Base-by-base conservation (phyloP, 2,888 invertebrate genomes). In the Brachyptera putata region DNA sequence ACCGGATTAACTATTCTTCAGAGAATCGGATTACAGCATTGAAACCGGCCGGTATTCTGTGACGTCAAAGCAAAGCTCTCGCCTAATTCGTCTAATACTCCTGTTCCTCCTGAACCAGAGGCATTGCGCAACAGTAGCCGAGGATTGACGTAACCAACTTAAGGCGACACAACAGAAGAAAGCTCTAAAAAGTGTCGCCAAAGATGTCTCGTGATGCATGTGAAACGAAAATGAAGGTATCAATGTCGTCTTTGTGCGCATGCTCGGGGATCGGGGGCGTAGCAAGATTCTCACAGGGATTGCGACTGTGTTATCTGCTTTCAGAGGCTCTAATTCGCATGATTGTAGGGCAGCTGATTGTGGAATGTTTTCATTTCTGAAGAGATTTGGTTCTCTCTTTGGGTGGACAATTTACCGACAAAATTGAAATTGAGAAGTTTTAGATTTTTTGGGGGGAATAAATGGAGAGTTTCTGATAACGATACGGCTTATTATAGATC, bases 181-280 rank as follows among this genome's bases (percentile, higher is more conserved):
- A 22, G 50, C 14, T 30, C 21, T 18, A 34, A 34, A 53, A 53
- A 53, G 53, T 53, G 53, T 53, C 53, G 34, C 21, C 53, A 14
- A 36, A 34, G 34, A 34, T 16, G 37, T 7, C 39, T 24, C 34
- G 11, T 22, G 18, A 58, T 22, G 50, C 58, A 26, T 58, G 50
- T 30, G 36, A 58, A 50, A 7, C 16, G 58, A 49, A 49, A 58
- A 58, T 58, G 58, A 58, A 46, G 58, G 58, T 58, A 25, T 34
- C 49, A 24, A 14, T 49, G 41, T 16, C 57, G 41, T 43, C 25
- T 25, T 2, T 41, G 21, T 9, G n/a, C 46, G 4, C 21, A 3
- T 4, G 46, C 16, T 7, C 14, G 22, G n/a, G 22, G 46, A 30
- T 30, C 5, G 53, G 53, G 53, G 36, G 21, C 22, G 53, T 34